These are phyloP conservation scores for Nephrotoma guestfalica DNA, from an alignment of 2,888 invertebrate species.

Conservation along the genomic window DNA sequence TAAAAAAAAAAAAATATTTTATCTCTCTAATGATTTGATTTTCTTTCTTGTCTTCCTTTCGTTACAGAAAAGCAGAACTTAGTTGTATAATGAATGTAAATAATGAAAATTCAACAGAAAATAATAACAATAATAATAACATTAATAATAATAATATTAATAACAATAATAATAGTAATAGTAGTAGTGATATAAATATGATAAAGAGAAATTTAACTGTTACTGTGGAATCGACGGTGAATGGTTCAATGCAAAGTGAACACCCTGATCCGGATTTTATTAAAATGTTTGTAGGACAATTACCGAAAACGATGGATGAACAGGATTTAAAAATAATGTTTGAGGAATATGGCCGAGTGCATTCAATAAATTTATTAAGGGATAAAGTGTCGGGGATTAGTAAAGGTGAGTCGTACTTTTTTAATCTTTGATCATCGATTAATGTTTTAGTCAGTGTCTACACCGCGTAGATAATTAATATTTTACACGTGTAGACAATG, in stretches of 20 bases:
- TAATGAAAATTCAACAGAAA: not conserved
- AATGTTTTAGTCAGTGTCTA: too few relatives aligned
- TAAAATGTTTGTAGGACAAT: slow-evolving; percentile 98
- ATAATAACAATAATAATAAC: not conserved
- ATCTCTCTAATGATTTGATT: not conserved
- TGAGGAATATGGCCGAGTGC: slow-evolving; percentile 92
- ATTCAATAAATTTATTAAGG: slow-evolving; percentile 94
- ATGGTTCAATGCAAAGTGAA: slow-evolving; percentile 29
- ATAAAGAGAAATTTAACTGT: not conserved
- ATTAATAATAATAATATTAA: not conserved
- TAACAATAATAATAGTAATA: not conserved
- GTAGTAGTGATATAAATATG: not conserved
- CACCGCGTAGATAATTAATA: too few relatives aligned
- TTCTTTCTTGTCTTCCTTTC: not conserved
- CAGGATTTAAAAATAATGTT: slow-evolving; percentile 90
- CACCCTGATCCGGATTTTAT: slow-evolving; percentile 96
- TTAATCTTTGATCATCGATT: too few relatives aligned
- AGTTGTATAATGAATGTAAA: not conserved
- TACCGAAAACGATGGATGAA: slow-evolving; percentile 95
- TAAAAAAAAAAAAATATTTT: not conserved
- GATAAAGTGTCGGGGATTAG: slow-evolving; percentile 95
- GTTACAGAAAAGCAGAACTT: not conserved
- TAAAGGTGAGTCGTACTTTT: slow-evolving; percentile 57
- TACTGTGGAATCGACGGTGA: not conserved
- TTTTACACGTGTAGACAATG: too few relatives aligned